Evolutionary conservation across 2,113 vertebrate species (phyloP), one percentile per base, ranked within the genome.

Genomic region (Rafetus swinhoei): DNA sequence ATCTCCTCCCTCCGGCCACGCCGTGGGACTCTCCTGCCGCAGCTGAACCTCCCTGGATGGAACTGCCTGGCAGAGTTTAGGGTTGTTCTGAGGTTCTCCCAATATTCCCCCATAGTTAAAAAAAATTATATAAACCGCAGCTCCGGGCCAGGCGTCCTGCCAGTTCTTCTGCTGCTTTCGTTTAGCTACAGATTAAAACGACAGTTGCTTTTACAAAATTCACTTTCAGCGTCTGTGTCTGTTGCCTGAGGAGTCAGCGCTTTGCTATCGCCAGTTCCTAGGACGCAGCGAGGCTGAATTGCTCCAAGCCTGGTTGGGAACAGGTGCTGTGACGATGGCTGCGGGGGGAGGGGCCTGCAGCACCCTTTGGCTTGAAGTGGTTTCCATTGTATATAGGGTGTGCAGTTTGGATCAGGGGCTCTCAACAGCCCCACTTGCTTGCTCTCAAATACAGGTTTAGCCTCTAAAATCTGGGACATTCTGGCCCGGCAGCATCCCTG

Each of bases 11-110:
- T 72, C 18, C 19, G 9, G 8, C n/a, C 18, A 19, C 4, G 18
- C 35, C 21, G 35, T 1, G 9, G 16, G 14, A n/a, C 9, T 9
- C 32, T 18, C n/a, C 1, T 11, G 32, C n/a, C 15, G 9, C n/a
- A 21, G n/a, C n/a, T 72, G 65, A 72, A 19, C 32, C 65, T 35
- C 65, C 35, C 65, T 11, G 45, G 45, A 45, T 45, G 45, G 45
- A 45, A 45, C 18, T 21, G n/a, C 4, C 8, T 72, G 32, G 10
- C 19, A 3, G 18, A 21, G n/a, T n/a, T 69, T 9, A n/a, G n/a
- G 16, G 32, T n/a, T 69, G 18, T 65, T 65, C 16, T 15, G 2
- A 65, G 62, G 32, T n/a, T 65, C 62, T 65, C 29, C 15, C 62
- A n/a, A 32, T 16, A 65, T 15, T 65, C 29, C 60, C 60, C 3